Evolutionary conservation across 2,797 vertebrate genomes (phyloP).

Genomic region (Coluber constrictor): DNA sequence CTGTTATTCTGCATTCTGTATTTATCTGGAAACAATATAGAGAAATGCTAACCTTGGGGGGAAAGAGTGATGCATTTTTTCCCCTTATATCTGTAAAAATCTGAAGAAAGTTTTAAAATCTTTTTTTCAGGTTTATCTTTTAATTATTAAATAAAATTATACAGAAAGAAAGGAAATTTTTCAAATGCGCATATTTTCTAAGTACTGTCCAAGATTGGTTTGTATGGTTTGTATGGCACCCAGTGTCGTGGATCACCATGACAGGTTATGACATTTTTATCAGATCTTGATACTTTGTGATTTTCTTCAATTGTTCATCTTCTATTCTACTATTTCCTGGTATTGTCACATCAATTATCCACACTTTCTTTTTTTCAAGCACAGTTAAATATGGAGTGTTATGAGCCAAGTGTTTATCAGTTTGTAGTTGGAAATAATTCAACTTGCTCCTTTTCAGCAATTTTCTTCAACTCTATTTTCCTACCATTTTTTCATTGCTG

Average conservation of each 20-base stretch:
- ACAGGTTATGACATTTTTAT: not conserved
- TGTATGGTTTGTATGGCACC: not conserved
- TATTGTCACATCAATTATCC: not conserved
- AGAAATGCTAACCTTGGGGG: no score
- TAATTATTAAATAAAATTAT: no score
- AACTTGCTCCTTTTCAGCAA: not conserved
- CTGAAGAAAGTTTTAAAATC: no score
- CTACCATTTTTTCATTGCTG: not conserved
- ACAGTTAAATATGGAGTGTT: not conserved
- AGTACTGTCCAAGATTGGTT: not conserved
- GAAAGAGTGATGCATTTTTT: no score
- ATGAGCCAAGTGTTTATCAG: not conserved
- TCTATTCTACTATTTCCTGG: not conserved
- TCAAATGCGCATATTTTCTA: no score
- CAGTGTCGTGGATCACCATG: not conserved
- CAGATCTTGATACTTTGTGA: no score
- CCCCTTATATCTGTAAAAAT: no score
- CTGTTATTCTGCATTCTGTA: no score
- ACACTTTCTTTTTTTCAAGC: not conserved
- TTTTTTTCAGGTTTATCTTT: no score
- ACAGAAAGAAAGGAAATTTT: not conserved
- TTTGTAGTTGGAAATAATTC: not conserved
- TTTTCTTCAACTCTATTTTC: not conserved
- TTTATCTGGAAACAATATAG: not conserved
- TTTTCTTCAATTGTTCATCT: not conserved